These are phyloP conservation scores for Leptinotarsa lineolata DNA, from an alignment of 1,140 invertebrate species.

Conservation along the genomic window DNA sequence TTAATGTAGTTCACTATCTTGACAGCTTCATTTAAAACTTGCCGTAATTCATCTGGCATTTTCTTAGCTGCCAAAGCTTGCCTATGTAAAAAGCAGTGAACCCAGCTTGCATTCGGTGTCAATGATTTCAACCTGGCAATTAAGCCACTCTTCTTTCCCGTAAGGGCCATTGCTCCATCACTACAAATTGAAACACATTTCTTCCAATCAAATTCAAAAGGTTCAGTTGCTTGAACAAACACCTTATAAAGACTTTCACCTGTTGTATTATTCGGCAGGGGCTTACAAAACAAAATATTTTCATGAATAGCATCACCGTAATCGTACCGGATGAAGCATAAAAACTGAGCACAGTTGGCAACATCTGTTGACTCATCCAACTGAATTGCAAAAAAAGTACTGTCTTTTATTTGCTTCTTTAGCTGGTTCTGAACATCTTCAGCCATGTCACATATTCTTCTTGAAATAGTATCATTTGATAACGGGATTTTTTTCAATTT, in stretches of 20 bases:
- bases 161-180: constrained; percentile 53
- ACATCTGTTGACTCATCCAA: constrained; percentile 45
- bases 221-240: constrained; percentile 39
- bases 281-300: constrained; percentile 47
- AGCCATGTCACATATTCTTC: constrained; percentile 46
- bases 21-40: constrained; percentile 15
- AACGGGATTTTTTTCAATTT: constrained; percentile 43
- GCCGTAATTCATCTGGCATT: constrained; percentile 22
- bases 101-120: constrained; percentile 46
- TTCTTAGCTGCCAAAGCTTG: constrained; percentile 46
- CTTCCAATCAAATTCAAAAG: constrained; percentile 40
- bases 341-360: constrained; percentile 37
- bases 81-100: constrained; percentile 50
- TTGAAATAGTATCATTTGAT: constrained; percentile 47
- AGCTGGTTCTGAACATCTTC: constrained; percentile 44
- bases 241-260: constrained; percentile 42
- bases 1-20: constrained; percentile 47
- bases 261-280: constrained; percentile 40
- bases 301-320: constrained; percentile 36
- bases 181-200: constrained; percentile 50
- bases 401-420: constrained; percentile 41
- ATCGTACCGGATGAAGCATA: constrained; percentile 47
- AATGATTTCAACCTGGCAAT: constrained; percentile 34
- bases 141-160: constrained; percentile 33
- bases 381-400: constrained; percentile 44